Conservation (phyloP, 1,140 invertebrate genomes). For the Penaeus japonicus region DNA sequence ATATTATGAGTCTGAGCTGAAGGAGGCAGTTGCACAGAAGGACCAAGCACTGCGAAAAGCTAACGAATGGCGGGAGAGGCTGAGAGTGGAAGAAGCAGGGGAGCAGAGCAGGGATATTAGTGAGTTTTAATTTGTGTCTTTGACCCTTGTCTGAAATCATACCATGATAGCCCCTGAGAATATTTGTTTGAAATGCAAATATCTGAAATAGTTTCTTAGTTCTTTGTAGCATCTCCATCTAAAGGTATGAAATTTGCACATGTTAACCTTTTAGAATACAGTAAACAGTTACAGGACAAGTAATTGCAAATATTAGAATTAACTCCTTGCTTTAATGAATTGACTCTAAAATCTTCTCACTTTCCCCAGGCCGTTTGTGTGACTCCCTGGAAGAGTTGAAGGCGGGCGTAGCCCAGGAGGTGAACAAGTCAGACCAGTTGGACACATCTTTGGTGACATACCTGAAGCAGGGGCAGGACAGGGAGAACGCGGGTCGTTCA, state of each 20-base stretch:
- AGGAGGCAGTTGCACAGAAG: not conserved
- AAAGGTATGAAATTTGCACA: no score
- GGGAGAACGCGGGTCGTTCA: not conserved
- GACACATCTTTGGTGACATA: conserved; percentile 14
- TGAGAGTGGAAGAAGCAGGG: not conserved
- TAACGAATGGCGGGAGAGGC: not conserved
- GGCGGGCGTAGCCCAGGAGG: conserved; percentile 13
- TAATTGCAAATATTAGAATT: no score
- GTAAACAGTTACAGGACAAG: no score
- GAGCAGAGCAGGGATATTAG: not conserved
- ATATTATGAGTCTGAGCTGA: not conserved
- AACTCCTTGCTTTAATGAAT: not conserved
- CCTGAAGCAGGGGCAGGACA: not conserved
- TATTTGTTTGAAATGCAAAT: no score
- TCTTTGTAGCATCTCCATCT: no score
- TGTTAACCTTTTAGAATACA: no score
- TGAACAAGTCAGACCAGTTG: conserved; percentile 10
- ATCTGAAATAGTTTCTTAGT: no score
- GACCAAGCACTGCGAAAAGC: not conserved
- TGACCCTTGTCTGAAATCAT: no score
- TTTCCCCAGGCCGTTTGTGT: conserved; percentile 10
- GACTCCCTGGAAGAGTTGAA: conserved; percentile 27
- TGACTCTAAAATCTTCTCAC: not conserved
- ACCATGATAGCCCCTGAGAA: no score
- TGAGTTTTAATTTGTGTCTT: no score